Evolutionary conservation across 1,140 invertebrate species (phyloP), one percentile per base, ranked within the genome.

Genomic region (Drosophila burlai): DNA sequence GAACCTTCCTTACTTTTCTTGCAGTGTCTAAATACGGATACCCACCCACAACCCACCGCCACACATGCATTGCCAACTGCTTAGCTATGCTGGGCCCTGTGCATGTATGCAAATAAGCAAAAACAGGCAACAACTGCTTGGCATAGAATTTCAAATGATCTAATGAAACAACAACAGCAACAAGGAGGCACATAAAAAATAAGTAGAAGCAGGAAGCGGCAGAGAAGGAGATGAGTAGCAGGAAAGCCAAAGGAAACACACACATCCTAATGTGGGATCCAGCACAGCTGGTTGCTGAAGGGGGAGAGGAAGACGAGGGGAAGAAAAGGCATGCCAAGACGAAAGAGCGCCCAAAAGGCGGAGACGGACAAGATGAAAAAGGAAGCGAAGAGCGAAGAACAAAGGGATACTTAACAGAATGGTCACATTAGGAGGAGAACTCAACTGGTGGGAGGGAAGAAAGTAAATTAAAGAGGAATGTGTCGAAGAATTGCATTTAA

Each of bases 121-220:
- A 79, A 78, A 81, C 67, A 59, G 68, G 52, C 9, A 64, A 55
- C 81, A 66, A 73, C 81, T 84, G 82, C 82, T 76, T 76, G 82
- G 75, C 75, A 85, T 85, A 85, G 82, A 79, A 85, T 85, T 85
- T 79, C 78, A 85, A 86, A 86, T 86, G 83, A 83, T 86, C 83
- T 82, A 86, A 86, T 87, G 66, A 83, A 87, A 82, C 57, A 63
- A 65, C 69, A 65, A 26, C 66, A 81, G 42, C 46, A 68, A 21
- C 58, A 79, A 29, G 21, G 62, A 38, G n/a, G 59, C 66, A 68
- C 66, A 68, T 52, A 54, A 50, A 67, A 81, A 64, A 76, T 46
- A 62, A 72, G 54, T 26, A 57, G 78, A 43, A 52, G 31, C n/a
- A 16, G 43, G 40, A 45, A 38, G 50, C 16, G 47, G 31, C 50